Evolutionary conservation across 1,140 invertebrate species (phyloP).

Genomic region (Cherax quadricarinatus): DNA sequence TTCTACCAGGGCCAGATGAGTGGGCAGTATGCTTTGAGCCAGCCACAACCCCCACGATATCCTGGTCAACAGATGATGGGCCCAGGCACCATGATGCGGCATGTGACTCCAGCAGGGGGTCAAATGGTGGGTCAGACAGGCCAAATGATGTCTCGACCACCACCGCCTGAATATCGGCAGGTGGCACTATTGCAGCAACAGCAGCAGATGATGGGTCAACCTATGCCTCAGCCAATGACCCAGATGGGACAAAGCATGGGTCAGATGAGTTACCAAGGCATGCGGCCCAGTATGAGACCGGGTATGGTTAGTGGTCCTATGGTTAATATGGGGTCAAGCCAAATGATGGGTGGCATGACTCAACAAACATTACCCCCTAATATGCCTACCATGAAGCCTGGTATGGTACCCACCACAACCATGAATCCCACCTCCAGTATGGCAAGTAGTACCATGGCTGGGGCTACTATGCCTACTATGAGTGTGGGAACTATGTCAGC

Average conservation of each 20-base stretch:
- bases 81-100: conserved; percentile 67
- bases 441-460: conserved; percentile 54
- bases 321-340: conserved; percentile 67
- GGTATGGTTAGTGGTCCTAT: conserved; percentile 67
- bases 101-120: conserved; percentile 46
- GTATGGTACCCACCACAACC: conserved; percentile 62
- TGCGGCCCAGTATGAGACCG: conserved; percentile 68
- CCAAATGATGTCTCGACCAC: conserved; percentile 68
- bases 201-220: conserved; percentile 52
- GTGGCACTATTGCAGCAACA: conserved; percentile 60
- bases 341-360: conserved; percentile 63
- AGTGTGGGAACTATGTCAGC: conserved; percentile 68
- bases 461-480: conserved; percentile 64
- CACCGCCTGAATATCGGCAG: conserved; percentile 67
- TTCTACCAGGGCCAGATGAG: conserved; percentile 66
- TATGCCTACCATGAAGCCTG: conserved; percentile 71
- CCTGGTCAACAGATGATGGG: conserved; percentile 70
- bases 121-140: conserved; percentile 64
- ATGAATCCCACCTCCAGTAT: conserved; percentile 66
- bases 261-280: conserved; percentile 67
- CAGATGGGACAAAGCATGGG: conserved; percentile 72
- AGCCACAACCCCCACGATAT: conserved; percentile 66
- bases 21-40: conserved; percentile 64
- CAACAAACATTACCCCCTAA: conserved; percentile 71
- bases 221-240: conserved; percentile 63